phyloP scores from a whole-genome alignment of 2,113 vertebrate genomes.

The Onychostoma macrolepis region DNA sequence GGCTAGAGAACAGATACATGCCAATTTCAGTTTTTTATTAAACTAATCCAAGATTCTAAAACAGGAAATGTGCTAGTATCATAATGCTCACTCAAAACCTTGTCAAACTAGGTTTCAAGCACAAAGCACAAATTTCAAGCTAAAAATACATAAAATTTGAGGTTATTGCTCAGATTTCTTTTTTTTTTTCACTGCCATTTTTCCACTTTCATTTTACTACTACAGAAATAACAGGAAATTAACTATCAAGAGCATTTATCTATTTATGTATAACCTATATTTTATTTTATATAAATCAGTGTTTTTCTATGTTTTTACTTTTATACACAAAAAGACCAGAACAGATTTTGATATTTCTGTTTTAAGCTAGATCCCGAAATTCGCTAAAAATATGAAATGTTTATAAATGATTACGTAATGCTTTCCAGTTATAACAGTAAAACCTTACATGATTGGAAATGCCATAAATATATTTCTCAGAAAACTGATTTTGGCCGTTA shows the following conservation, averaged over 20 bases:
- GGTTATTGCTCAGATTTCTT: not conserved
- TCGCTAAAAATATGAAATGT: not conserved
- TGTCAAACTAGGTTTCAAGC: too few relatives aligned
- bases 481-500: not conserved
- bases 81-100: not conserved
- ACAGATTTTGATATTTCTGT: not conserved
- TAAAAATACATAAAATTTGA: not conserved
- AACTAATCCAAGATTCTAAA: not conserved
- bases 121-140: not conserved
- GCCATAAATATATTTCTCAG: not conserved
- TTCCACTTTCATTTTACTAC: not conserved
- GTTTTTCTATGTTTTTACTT: not conserved
- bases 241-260: not conserved
- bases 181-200: not conserved
- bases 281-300: not conserved
- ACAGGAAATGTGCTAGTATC: not conserved
- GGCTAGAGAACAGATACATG: not conserved
- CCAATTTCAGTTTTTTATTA: not conserved
- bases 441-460: constrained; percentile 14
- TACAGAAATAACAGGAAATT: not conserved
- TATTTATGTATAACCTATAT: not conserved
- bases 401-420: not conserved
- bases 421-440: not conserved
- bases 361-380: not conserved
- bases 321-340: not conserved